Conservation (phyloP, 2,888 invertebrate species). For the Acrobasis suavella region DNA sequence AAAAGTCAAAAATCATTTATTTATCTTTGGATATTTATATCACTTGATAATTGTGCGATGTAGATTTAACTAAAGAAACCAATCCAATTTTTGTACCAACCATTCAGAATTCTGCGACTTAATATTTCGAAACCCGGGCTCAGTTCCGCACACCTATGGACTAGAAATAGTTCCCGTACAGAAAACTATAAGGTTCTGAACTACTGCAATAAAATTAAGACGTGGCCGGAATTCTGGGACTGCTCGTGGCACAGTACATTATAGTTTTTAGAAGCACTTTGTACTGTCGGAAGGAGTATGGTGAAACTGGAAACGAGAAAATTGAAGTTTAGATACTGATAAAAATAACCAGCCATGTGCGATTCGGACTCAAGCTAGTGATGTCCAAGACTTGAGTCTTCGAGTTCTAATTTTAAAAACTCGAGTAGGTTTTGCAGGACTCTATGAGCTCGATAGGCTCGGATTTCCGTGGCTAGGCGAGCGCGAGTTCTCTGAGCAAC, state of each 20-base stretch:
- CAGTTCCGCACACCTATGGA: slow-evolving; percentile 14
- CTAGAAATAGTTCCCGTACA: slow-evolving; percentile 7
- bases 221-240: slow-evolving; percentile 13
- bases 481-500: no score
- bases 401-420: no score
- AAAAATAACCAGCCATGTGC: no score
- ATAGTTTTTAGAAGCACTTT: background rate
- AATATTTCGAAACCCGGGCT: slow-evolving; percentile 5
- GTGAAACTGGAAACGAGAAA: background rate
- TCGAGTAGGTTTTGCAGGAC: no score
- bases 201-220: slow-evolving; percentile 20
- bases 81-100: background rate
- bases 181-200: slow-evolving; percentile 18
- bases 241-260: slow-evolving; percentile 5
- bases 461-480: no score
- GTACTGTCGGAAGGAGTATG: background rate
- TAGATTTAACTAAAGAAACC: background rate
- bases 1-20: no score
- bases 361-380: no score
- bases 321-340: no score
- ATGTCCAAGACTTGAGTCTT: no score
- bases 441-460: no score
- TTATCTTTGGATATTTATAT: no score
- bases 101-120: background rate
- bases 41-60: no score